Base-by-base conservation (phyloP, 2,797 vertebrate genomes). In the Pseudochromis fuscus region DNA sequence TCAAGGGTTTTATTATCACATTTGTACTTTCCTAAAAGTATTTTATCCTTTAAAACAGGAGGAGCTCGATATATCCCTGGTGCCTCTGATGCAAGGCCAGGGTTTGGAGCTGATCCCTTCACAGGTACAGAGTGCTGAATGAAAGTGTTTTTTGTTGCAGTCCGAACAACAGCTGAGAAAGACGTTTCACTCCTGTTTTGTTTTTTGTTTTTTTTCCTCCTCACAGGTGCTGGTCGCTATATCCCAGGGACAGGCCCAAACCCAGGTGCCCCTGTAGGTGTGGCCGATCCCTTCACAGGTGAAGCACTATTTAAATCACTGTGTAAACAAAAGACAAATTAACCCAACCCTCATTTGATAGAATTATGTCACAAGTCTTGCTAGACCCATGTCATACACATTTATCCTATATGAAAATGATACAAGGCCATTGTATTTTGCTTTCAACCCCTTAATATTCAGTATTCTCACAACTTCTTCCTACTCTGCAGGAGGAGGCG, bases 51-150 rank as follows among this genome's bases (percentile, higher is more conserved):
- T 72, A 7, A 12, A 4, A 65, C 52, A 98, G 98, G 98, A 88
- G 94, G 94, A 66, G 96, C 95, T 33, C 95, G 96, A 7, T 98
- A 98, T 4, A 94, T 98, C 76, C 97, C 97, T 0, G 96, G 96
- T 1, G 83, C 90, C 38, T 91, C 93, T 9, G 82, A 94, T 67
- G 84, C 79, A 2, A 60, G 84, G 7, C 10, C 87, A 45, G 48
- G 79, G 28, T 70, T 91, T 66, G 93, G 89, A 37, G 90, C 92
- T 52, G 97, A 98, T 91, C 96, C 97, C 5, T 98, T 98, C 87
- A 98, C 97, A 92, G 97, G 97, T 96, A 85, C 58, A 72, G 2
- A 23, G 7, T 28, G 5, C 71, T 60, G 37, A 55, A 28, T 11
- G 0, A 9, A 30, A 40, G 16, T 1, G 3, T 51, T 67, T 50